Conservation (phyloP, 2,888 invertebrate species). For the Habrosyne pyritoides region DNA sequence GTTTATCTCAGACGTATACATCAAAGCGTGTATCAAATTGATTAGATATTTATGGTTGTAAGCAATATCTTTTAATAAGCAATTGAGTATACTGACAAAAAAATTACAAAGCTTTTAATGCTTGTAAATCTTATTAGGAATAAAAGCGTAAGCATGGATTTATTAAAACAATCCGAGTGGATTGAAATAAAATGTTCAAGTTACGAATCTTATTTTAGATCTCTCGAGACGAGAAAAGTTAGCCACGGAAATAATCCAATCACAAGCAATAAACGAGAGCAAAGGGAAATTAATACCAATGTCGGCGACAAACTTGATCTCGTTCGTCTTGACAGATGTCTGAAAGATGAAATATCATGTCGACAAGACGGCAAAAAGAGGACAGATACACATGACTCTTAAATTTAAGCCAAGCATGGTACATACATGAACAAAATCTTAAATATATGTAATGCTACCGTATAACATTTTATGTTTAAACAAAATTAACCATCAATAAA, state of each 20-base stretch:
- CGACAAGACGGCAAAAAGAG: slow-evolving; percentile 41
- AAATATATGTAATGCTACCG: neutral
- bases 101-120: neutral
- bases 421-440: neutral
- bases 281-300: slow-evolving; percentile 73
- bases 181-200: slow-evolving; percentile 48
- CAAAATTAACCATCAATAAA: slow-evolving; percentile 19
- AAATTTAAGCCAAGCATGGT: neutral
- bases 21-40: slow-evolving; percentile 45
- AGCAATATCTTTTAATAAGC: slow-evolving; percentile 4
- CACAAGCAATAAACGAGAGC: slow-evolving; percentile 68
- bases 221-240: slow-evolving; percentile 59
- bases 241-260: slow-evolving; percentile 74
- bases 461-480: slow-evolving; percentile 9
- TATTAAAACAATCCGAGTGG: slow-evolving; percentile 41
- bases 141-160: slow-evolving; percentile 27
- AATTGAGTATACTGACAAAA: neutral
- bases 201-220: slow-evolving; percentile 59
- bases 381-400: slow-evolving; percentile 9
- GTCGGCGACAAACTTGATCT: slow-evolving; percentile 70
- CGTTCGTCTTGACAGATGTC: slow-evolving; percentile 72
- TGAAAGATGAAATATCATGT: slow-evolving; percentile 67
- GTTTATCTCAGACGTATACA: slow-evolving; percentile 59
- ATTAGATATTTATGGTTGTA: slow-evolving; percentile 22
- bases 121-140: slow-evolving; percentile 23